Percentiles rank a stretch among this genome's conserved stretches.
phyloP scores from a whole-genome alignment of 1,140 invertebrate genomes.

The Achatina immaculata region DNA sequence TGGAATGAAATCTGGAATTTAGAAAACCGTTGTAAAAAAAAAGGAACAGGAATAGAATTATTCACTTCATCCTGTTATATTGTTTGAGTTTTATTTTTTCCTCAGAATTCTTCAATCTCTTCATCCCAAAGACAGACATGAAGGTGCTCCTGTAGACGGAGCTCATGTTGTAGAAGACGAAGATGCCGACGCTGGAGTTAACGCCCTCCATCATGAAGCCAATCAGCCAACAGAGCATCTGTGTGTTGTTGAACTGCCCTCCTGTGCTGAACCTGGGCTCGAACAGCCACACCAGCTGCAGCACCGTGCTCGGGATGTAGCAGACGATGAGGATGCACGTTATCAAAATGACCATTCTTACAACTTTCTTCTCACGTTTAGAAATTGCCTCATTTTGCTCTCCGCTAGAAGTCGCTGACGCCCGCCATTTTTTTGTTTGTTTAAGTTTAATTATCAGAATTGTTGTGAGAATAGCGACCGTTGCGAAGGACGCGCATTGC shows the following conservation, averaged over 20 bases:
- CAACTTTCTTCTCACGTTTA: background rate
- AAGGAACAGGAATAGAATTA: too few relatives aligned
- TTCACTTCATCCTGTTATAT: too few relatives aligned
- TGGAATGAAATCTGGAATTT: too few relatives aligned
- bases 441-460: constrained; percentile 4
- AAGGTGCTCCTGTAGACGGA: constrained; percentile 11
- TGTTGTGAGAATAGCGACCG: background rate
- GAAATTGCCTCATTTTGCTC: background rate
- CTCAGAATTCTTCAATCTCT: background rate
- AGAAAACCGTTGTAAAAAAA: too few relatives aligned
- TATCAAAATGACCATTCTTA: constrained; percentile 13
- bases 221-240: background rate
- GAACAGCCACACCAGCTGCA: background rate
- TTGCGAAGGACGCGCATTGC: background rate
- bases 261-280: background rate
- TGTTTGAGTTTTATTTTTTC: too few relatives aligned
- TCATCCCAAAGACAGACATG: background rate
- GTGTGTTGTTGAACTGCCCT: background rate
- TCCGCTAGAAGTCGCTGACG: background rate
- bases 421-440: constrained; percentile 19
- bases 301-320: background rate
- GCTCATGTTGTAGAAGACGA: constrained; percentile 20
- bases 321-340: constrained; percentile 1
- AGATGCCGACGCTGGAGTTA: constrained; percentile 1
- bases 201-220: constrained; percentile 1